phyloP scores from a whole-genome alignment of 30 jellyfish, hydroid and myxozoan genomes.

The Hydra vulgaris region DNA sequence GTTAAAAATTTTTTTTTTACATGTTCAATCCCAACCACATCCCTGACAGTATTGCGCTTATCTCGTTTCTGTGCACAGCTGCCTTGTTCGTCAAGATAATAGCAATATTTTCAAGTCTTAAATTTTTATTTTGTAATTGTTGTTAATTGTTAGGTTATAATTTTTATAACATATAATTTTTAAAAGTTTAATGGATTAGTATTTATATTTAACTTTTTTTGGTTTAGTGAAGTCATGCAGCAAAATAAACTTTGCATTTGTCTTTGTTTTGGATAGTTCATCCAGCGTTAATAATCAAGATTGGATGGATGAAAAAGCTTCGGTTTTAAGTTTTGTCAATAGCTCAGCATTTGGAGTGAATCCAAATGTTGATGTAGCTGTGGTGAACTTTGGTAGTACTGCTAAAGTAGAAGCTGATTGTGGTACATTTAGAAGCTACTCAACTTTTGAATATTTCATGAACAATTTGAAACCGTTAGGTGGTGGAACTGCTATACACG shows the following conservation, averaged over 20 bases:
- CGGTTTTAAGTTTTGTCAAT: not conserved
- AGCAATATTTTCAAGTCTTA: too few relatives aligned
- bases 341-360: constrained; percentile 5
- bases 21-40: too few relatives aligned
- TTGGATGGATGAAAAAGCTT: constrained; percentile 11
- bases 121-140: too few relatives aligned
- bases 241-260: constrained; percentile 4
- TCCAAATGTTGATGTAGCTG: constrained; percentile 1
- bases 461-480: not conserved
- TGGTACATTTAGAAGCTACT: not conserved
- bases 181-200: not conserved
- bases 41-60: too few relatives aligned
- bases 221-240: constrained; percentile 1
- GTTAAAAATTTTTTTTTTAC: too few relatives aligned
- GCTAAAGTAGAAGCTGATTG: not conserved
- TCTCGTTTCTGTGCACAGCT: too few relatives aligned
- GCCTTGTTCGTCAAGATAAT: too few relatives aligned
- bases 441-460: not conserved
- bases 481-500: constrained; percentile 22
- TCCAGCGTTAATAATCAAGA: constrained; percentile 6
- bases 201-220: too few relatives aligned
- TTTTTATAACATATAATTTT: not conserved
- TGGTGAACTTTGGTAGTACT: not conserved
- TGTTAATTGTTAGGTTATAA: not conserved
- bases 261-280: constrained; percentile 15